These are phyloP conservation scores for Drosophila subobscura DNA, from an alignment of 1,140 invertebrate species.

Conservation along the genomic window DNA sequence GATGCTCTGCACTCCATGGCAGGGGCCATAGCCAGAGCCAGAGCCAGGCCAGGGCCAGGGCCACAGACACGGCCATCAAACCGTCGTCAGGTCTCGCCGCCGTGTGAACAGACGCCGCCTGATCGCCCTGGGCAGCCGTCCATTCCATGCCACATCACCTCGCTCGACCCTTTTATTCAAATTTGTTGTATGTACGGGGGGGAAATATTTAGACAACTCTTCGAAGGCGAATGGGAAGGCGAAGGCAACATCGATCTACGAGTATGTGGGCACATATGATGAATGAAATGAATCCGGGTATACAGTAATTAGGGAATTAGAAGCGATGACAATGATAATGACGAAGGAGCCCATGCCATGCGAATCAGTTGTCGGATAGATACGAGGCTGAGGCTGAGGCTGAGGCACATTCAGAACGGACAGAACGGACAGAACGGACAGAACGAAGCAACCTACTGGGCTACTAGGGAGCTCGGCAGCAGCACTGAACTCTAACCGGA, in stretches of 20 bases:
- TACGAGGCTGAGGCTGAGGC: too few species aligned
- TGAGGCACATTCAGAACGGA: too few species aligned
- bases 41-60: neutral
- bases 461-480: too few species aligned
- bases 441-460: too few species aligned
- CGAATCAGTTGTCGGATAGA: neutral
- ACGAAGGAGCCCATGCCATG: neutral
- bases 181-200: constrained; percentile 19
- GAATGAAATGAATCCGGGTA: constrained; percentile 61
- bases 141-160: too few species aligned
- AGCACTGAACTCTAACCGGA: constrained; percentile 49
- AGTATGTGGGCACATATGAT: constrained; percentile 44
- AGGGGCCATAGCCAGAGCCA: neutral
- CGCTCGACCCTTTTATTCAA: constrained; percentile 15
- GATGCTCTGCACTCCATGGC: neutral
- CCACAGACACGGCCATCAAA: constrained; percentile 36
- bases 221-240: neutral
- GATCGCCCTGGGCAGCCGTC: neutral
- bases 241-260: constrained; percentile 14
- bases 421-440: too few species aligned
- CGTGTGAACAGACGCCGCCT: constrained; percentile 68
- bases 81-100: constrained; percentile 12
- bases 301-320: constrained; percentile 67
- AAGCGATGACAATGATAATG: constrained; percentile 16
- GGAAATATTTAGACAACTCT: constrained; percentile 21